A percentile compares a stretch with the other conserved stretches of the same genome.
Conservation (phyloP, 2,113 vertebrate species). For the Gymnorhina tibicen region DNA sequence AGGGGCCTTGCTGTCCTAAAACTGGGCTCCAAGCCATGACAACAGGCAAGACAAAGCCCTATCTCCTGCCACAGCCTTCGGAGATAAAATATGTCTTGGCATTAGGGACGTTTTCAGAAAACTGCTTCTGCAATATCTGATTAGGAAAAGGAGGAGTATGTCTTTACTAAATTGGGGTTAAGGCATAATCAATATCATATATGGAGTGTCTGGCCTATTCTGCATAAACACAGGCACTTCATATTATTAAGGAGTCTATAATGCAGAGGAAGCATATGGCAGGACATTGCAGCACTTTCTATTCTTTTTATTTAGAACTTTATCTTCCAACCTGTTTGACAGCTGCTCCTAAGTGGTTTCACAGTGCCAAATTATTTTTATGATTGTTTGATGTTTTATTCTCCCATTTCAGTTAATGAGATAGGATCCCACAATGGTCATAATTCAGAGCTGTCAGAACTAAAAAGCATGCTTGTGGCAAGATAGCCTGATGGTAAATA, state of each 20-base stretch:
- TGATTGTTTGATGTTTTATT: conserved; percentile 93
- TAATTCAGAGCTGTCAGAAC: conserved; percentile 90
- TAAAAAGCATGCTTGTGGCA: conserved; percentile 84
- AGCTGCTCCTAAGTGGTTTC: conserved; percentile 90
- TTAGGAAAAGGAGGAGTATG: conserved; percentile 81
- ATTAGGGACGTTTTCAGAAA: conserved; percentile 81
- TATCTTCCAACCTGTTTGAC: conserved; percentile 90
- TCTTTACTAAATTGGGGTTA: conserved; percentile 89
- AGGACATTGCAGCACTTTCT: conserved; percentile 73
- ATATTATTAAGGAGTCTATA: conserved; percentile 89
- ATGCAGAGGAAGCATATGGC: conserved; percentile 81
- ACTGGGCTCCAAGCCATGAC: conserved; percentile 80
- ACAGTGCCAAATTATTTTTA: conserved; percentile 94
- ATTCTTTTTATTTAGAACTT: conserved; percentile 87
- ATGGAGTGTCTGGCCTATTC: conserved; percentile 79
- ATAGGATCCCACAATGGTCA: conserved; percentile 90
- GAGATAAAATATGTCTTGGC: conserved; percentile 84
- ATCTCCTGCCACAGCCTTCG: conserved; percentile 77
- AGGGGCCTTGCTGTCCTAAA: conserved; percentile 80
- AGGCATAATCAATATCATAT: conserved; percentile 96
- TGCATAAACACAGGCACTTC: conserved; percentile 85
- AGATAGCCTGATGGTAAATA: conserved; percentile 81
- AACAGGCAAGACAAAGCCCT: conserved; percentile 80
- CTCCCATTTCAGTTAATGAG: conserved; percentile 93
- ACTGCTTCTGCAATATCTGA: conserved; percentile 84